A percentile compares a stretch with the other conserved stretches of the same genome.
These are phyloP conservation scores for Accipiter cooperii DNA, from an alignment of 2,113 vertebrate genomes.

Conservation along the genomic window DNA sequence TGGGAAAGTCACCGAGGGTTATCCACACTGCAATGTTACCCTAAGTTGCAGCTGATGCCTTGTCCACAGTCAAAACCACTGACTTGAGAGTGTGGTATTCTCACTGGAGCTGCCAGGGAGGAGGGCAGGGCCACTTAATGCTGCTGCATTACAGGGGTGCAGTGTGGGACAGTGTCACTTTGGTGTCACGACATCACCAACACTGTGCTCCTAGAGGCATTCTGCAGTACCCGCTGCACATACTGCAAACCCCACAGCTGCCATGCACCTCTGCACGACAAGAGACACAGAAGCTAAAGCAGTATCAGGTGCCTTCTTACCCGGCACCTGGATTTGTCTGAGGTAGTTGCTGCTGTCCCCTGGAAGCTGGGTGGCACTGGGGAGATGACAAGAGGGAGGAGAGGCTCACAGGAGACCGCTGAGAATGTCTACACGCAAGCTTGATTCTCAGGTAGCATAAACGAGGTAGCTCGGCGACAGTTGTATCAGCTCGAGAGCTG, in stretches of 20 bases:
- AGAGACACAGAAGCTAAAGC: neutral
- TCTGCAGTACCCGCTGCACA: neutral
- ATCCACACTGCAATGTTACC: neutral
- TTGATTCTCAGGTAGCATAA: neutral
- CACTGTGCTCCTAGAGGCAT: neutral
- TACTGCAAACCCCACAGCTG: neutral
- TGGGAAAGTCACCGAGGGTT: neutral
- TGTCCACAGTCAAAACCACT: neutral
- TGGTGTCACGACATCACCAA: neutral
- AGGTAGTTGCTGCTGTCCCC: neutral
- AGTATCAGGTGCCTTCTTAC: neutral
- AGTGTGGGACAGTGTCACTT: neutral
- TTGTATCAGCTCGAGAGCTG: rapidly evolving
- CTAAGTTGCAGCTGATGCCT: neutral
- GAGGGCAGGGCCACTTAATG: neutral
- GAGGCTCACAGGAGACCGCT: neutral
- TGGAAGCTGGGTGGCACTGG: neutral
- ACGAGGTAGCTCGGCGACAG: neutral
- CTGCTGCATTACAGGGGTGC: neutral
- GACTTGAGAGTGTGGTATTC: neutral
- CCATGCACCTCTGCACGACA: rapidly evolving
- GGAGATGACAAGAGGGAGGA: neutral
- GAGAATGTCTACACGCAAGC: neutral
- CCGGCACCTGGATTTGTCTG: neutral
- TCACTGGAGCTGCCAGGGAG: neutral